Conservation (phyloP, 2,888 invertebrate genomes). For the Antheraea yamamai region DNA sequence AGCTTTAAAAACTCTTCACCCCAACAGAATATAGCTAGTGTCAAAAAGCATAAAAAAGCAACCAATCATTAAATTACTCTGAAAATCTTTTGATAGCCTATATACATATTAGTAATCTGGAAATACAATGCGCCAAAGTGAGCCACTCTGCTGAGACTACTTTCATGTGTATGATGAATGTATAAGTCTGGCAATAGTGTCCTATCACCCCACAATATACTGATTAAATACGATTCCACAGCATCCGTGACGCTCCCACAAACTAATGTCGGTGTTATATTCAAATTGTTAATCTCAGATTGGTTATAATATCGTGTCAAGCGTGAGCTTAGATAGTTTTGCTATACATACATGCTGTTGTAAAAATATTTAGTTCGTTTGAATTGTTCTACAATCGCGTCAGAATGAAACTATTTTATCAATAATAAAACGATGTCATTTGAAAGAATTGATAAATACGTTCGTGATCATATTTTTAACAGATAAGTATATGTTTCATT, state of each 20-base stretch:
- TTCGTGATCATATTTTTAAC: no score
- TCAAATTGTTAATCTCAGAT: slow-evolving; percentile 57
- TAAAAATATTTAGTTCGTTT: not conserved
- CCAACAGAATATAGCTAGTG: no score
- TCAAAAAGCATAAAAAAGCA: no score
- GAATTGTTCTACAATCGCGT: not conserved
- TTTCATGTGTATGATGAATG: not conserved
- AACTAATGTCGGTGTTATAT: slow-evolving; percentile 38
- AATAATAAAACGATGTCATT: no score
- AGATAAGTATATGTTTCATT: no score
- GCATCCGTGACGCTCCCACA: slow-evolving; percentile 6
- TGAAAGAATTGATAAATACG: no score
- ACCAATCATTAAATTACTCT: no score
- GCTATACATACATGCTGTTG: slow-evolving; percentile 40
- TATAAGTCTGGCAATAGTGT: not conserved
- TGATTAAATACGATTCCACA: not conserved
- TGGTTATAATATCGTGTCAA: slow-evolving; percentile 47
- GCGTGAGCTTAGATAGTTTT: slow-evolving; percentile 32
- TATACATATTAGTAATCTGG: not conserved
- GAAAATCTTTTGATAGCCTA: no score
- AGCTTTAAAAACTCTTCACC: no score
- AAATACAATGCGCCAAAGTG: not conserved
- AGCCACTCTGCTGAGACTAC: not conserved
- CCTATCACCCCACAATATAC: not conserved
- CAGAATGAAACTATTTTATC: no score